Percentiles rank a stretch among this genome's conserved stretches.
phyloP scores from a whole-genome alignment of 2,113 vertebrate genomes.

The Helogale parvula region DNA sequence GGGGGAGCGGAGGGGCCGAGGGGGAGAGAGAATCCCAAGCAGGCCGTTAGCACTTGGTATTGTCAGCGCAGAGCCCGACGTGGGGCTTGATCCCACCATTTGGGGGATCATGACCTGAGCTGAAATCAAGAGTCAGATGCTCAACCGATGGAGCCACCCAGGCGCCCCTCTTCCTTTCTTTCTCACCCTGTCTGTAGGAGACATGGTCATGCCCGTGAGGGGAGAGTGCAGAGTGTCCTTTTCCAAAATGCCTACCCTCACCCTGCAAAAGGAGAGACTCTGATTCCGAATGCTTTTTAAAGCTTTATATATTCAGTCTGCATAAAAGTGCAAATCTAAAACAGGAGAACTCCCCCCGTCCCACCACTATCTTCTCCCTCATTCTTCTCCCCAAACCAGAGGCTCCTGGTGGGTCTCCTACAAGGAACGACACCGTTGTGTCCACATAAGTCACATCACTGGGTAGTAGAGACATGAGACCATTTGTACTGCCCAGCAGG shows the following conservation, averaged over 20 bases:
- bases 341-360: neutral
- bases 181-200: neutral
- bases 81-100: too few species aligned
- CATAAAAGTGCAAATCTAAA: neutral
- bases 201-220: rapidly evolving
- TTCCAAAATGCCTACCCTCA: neutral
- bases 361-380: neutral
- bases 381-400: neutral
- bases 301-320: neutral
- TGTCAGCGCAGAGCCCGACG: too few species aligned
- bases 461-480: neutral
- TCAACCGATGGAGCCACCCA: too few species aligned
- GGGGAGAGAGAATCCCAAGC: too few species aligned
- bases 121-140: too few species aligned
- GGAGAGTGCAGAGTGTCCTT: neutral
- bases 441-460: neutral
- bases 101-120: too few species aligned
- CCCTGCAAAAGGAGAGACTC: neutral
- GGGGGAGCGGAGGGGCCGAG: too few species aligned
- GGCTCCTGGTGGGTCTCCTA: neutral
- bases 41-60: too few species aligned
- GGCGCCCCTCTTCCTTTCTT: neutral
- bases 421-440: rapidly evolving
- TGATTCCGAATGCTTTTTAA: neutral
- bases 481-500: neutral